Evolutionary conservation across 2,113 vertebrate species (phyloP), one percentile per base, ranked within the genome.

Genomic region (Nicator chloris): DNA sequence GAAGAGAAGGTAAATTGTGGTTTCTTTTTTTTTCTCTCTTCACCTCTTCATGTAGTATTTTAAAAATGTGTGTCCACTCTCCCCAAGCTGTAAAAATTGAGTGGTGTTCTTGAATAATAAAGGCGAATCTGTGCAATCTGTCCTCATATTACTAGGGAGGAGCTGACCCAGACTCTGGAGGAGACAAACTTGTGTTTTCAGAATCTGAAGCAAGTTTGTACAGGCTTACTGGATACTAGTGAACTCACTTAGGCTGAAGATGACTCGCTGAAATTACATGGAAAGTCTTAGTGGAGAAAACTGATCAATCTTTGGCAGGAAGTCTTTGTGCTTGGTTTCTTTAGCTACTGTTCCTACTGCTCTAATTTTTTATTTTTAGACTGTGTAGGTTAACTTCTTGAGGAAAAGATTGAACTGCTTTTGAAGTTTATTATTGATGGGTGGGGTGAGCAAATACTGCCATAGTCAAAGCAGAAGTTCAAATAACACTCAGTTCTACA

Each of bases 1-100:
- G 99, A 97, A 99, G 99, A 98, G 99, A 99, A 99, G 99, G 99
- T 99, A 98, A 96, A 86, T 76, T 3, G 4, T 70, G 13, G 7
- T 88, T 72, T 33, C 2, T 56, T 64, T 44, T 65, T 71, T 27
- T 31, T 22, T 6, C 2, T n/a, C 1, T 49, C 13, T 60, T 83
- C 22, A 44, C 5, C 14, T 73, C 30, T 64, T 53, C 66, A 33
- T 33, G 28, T 47, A 54, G 12, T 66, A 22, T 63, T 81, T 40
- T 49, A 22, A 54, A 66, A 61, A 60, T 4, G 1, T 23, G 12
- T 75, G 13, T 31, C 12, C 14, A 9, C 4, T 30, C 8, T 21
- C 6, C 10, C 11, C 13, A 45, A 50, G 8, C 9, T 75, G 9
- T 92, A 66, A 61, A 54, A 90, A 49, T 8, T 33, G 26, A 31